phyloP scores from a whole-genome alignment of 2,888 invertebrate species.

The Lasioglossum figueresi region DNA sequence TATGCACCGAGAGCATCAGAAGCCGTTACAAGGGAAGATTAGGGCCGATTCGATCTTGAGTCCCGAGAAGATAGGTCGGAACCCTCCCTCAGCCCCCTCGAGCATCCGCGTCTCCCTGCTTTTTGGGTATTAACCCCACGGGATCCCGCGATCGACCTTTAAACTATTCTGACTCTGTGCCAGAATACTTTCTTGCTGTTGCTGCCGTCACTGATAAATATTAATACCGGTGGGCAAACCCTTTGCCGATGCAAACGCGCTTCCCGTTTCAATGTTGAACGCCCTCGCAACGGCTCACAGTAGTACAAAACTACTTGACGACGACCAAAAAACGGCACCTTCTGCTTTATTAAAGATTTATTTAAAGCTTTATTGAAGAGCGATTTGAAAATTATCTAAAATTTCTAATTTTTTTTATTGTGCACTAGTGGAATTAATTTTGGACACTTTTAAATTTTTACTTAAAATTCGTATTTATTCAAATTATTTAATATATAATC shows the following conservation, averaged over 20 bases:
- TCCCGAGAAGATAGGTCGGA: constrained; percentile 21
- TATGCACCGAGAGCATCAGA: constrained; percentile 46
- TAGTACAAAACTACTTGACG: not conserved
- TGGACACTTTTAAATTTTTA: too few relatives aligned
- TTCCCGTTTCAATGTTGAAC: constrained; percentile 18
- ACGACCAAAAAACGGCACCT: not conserved
- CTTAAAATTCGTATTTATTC: too few relatives aligned
- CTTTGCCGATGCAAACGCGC: constrained; percentile 10
- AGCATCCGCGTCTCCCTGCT: not conserved
- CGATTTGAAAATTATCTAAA: too few relatives aligned
- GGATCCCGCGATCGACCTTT: constrained; percentile 16
- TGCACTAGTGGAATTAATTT: too few relatives aligned
- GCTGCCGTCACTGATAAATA: constrained; percentile 34
- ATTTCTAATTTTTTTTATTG: too few relatives aligned
- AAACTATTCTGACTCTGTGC: constrained; percentile 41
- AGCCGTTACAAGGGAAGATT: constrained; percentile 53
- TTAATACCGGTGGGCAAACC: constrained; percentile 25
- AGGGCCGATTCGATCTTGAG: constrained; percentile 52
- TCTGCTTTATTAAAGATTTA: too few relatives aligned
- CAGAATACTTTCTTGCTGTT: constrained; percentile 35
- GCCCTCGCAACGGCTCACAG: not conserved
- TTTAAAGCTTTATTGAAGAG: too few relatives aligned
- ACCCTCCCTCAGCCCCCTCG: not conserved
- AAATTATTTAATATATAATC: too few relatives aligned
- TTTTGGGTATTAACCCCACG: constrained; percentile 40